Conservation (phyloP, 1,140 invertebrate species). For the Brachionus koreanus region DNA sequence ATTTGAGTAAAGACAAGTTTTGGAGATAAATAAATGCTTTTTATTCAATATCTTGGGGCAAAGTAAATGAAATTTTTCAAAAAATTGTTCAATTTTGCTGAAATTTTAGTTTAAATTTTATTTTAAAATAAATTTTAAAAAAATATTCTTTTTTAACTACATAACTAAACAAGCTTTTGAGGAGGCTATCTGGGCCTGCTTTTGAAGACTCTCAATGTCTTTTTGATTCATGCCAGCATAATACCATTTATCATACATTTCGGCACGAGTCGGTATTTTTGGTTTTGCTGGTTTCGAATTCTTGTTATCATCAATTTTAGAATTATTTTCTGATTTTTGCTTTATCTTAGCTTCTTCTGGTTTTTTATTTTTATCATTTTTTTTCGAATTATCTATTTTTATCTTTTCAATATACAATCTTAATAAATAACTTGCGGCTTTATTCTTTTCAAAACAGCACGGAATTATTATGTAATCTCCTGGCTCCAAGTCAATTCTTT, state of each 20-base stretch:
- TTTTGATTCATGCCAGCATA: conserved; percentile 26
- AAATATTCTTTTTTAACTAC: too few relatives aligned
- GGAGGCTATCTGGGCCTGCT: not conserved
- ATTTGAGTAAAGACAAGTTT: too few relatives aligned
- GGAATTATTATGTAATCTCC: conserved; percentile 11
- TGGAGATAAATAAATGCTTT: too few relatives aligned
- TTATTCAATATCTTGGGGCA: too few relatives aligned
- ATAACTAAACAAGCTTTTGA: conserved; percentile 12
- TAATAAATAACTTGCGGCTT: not conserved
- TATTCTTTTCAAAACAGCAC: conserved; percentile 25
- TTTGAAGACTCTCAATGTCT: not conserved
- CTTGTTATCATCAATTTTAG: not conserved
- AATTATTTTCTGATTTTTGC: not conserved
- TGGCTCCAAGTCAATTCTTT: not conserved
- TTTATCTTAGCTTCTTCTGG: not conserved
- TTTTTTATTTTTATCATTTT: not conserved
- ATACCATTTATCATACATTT: conserved; percentile 35
- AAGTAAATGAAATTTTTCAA: too few relatives aligned
- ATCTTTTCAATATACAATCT: not conserved
- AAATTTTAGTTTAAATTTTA: too few relatives aligned
- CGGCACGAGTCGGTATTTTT: not conserved
- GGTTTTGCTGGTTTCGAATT: not conserved
- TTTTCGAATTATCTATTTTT: not conserved
- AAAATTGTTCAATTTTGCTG: too few relatives aligned
- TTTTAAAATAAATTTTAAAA: too few relatives aligned